These are phyloP conservation scores for Sclerodermus sp. DNA, from an alignment of 2,888 invertebrate genomes.

Conservation along the genomic window DNA sequence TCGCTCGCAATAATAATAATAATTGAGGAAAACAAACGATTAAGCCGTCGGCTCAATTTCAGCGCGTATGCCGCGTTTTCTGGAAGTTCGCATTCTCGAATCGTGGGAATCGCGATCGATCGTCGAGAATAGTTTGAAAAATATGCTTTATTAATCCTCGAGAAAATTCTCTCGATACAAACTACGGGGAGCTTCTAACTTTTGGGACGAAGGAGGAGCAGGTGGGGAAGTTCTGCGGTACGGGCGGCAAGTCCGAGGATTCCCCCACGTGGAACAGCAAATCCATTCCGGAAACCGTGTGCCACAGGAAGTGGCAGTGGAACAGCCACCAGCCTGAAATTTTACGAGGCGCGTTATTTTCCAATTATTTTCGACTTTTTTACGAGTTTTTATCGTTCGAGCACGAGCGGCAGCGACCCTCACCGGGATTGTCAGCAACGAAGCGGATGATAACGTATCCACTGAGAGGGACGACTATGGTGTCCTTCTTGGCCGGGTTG, in stretches of 20 bases:
- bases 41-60: too few species aligned
- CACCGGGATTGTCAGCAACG: constrained; percentile 58
- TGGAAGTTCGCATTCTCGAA: too few species aligned
- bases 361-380: too few species aligned
- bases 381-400: too few species aligned
- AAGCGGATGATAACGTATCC: constrained; percentile 59
- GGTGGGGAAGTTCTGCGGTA: constrained; percentile 33
- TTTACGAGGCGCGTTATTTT: too few species aligned
- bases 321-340: constrained; percentile 44
- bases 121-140: too few species aligned
- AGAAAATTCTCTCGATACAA: neutral
- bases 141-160: too few species aligned
- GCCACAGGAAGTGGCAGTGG: constrained; percentile 47
- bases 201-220: constrained; percentile 28
- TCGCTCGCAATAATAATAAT: too few species aligned
- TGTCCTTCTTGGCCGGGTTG: constrained; percentile 57
- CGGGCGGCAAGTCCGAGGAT: constrained; percentile 29
- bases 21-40: too few species aligned
- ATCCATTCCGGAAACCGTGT: constrained; percentile 41
- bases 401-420: constrained; percentile 16
- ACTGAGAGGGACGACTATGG: constrained; percentile 57
- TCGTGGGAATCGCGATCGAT: too few species aligned
- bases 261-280: constrained; percentile 36
- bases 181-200: neutral
- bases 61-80: too few species aligned